Evolutionary conservation across 2,888 invertebrate genomes (phyloP).

Genomic region (Philhelius pedissequus): DNA sequence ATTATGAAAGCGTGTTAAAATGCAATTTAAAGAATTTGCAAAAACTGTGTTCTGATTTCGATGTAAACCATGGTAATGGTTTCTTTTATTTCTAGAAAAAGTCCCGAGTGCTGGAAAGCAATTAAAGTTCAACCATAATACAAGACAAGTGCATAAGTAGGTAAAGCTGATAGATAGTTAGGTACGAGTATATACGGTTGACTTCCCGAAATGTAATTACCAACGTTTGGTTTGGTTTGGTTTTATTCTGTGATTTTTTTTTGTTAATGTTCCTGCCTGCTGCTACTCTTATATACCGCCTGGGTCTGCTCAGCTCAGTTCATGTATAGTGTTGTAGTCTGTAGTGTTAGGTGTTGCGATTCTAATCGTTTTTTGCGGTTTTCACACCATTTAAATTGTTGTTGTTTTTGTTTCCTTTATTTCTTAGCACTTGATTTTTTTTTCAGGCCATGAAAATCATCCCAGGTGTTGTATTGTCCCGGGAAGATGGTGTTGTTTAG

Average conservation of each 20-base stretch:
- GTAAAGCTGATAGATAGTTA: too few species aligned
- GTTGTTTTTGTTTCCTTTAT: not conserved
- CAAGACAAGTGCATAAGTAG: conserved; percentile 1
- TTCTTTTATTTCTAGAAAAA: conserved; percentile 53
- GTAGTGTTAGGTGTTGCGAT: conserved; percentile 48
- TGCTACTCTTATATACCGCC: not conserved
- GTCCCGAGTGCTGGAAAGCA: conserved; percentile 37
- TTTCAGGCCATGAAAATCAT: conserved; percentile 55
- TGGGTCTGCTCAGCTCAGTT: not conserved
- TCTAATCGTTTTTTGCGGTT: conserved; percentile 63
- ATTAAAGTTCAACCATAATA: conserved; percentile 60
- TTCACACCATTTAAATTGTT: conserved; percentile 59
- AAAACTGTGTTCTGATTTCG: not conserved
- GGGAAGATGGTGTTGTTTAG: conserved; percentile 5
- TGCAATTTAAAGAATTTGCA: conserved; percentile 9
- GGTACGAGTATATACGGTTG: not conserved
- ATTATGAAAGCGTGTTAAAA: conserved; percentile 53
- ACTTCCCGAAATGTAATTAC: conserved; percentile 65
- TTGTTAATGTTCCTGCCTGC: conserved; percentile 11
- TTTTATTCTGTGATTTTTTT: not conserved
- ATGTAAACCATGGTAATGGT: conserved; percentile 20
- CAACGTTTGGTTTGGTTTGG: conserved; percentile 34
- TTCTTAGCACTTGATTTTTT: conserved; percentile 3
- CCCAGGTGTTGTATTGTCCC: conserved; percentile 62
- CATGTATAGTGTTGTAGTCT: not conserved